Percentiles rank a stretch among this genome's conserved stretches.
Evolutionary conservation across 2,113 vertebrate species (phyloP).

Genomic region (Tretioscincus oriximinensis): DNA sequence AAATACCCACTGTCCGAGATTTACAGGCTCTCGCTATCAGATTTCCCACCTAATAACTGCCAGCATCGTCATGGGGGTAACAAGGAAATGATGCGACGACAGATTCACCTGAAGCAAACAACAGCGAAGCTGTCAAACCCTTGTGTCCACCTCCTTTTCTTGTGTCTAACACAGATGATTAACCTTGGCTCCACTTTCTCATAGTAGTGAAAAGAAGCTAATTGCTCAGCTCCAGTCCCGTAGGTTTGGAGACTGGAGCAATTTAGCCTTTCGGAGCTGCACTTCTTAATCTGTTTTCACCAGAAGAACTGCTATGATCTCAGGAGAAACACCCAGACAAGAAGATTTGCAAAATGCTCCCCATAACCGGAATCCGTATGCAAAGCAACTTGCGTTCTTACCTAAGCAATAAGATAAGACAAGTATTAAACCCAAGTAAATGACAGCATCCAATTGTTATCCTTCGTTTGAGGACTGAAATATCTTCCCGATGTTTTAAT

Average conservation of each 20-base stretch:
- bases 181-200: slow-evolving; percentile 67
- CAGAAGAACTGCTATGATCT: neutral
- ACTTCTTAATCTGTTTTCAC: neutral
- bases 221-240: slow-evolving; percentile 60
- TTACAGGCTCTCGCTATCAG: too few species aligned
- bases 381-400: slow-evolving; percentile 22
- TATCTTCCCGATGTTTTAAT: neutral
- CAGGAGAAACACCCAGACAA: slow-evolving; percentile 19
- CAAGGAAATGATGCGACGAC: too few species aligned
- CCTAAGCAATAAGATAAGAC: slow-evolving; percentile 7
- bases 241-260: slow-evolving; percentile 49
- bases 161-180: slow-evolving; percentile 65
- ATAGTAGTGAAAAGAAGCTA: slow-evolving; percentile 64
- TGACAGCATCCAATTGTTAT: neutral
- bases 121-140: slow-evolving; percentile 23
- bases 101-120: neutral
- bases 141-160: slow-evolving; percentile 53
- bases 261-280: slow-evolving; percentile 38
- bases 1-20: too few species aligned
- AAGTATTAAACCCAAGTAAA: neutral
- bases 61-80: neutral
- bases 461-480: neutral
- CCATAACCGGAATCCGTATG: neutral
- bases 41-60: too few species aligned
- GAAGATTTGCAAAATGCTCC: slow-evolving; percentile 13